Evolutionary conservation across 2,888 invertebrate genomes (phyloP).

Genomic region (Patella pellucida): DNA sequence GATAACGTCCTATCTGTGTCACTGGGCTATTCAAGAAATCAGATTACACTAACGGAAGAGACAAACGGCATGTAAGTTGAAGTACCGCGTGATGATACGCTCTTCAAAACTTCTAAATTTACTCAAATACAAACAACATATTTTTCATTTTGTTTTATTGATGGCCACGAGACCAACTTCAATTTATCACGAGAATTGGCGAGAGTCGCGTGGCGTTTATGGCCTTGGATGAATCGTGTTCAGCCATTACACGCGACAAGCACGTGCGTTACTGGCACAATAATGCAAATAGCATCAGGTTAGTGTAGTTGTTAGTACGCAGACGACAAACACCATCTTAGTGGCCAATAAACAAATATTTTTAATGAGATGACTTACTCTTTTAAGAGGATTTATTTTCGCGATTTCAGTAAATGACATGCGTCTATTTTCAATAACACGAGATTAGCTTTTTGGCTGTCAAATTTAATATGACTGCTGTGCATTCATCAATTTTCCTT

Average conservation of each 20-base stretch:
- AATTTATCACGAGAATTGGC: conserved; percentile 1
- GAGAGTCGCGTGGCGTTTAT: conserved; percentile 1
- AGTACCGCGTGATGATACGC: background rate
- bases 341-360: conserved; percentile 10
- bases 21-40: too few relatives aligned
- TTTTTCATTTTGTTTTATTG: conserved; percentile 1
- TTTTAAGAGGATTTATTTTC: background rate
- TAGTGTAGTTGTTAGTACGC: background rate
- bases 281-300: conserved; percentile 10
- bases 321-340: conserved; percentile 5
- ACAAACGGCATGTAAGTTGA: too few relatives aligned
- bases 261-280: background rate
- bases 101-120: background rate
- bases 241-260: background rate
- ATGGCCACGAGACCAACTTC: background rate
- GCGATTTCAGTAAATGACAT: background rate
- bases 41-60: too few relatives aligned
- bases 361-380: conserved; percentile 9
- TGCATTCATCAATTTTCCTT: too few relatives aligned
- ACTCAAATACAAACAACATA: conserved; percentile 7
- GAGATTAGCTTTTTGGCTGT: background rate
- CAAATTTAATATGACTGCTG: background rate
- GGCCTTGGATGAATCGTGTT: conserved; percentile 2
- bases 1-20: too few relatives aligned
- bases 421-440: conserved; percentile 1